Evolutionary conservation across 1,140 invertebrate species (phyloP).

Genomic region (Apis dorsata): DNA sequence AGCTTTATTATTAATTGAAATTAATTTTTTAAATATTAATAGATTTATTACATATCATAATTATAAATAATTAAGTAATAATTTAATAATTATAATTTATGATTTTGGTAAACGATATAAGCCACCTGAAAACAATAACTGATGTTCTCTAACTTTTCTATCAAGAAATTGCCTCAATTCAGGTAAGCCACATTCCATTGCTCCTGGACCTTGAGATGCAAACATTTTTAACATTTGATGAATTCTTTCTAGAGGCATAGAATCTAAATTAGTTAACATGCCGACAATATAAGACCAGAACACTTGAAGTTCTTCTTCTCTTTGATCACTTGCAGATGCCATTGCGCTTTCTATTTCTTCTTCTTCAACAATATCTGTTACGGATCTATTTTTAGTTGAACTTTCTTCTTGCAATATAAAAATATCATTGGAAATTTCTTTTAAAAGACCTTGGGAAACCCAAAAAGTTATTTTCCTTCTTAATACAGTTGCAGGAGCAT

Average conservation of each 20-base stretch:
- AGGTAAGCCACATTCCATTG: constrained; percentile 92
- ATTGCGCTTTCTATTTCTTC: constrained; percentile 96
- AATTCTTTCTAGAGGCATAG: constrained; percentile 94
- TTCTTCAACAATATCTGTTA: constrained; percentile 89
- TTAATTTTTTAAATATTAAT: not conserved
- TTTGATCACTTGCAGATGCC: constrained; percentile 94
- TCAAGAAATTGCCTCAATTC: constrained; percentile 95
- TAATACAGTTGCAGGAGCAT: constrained; percentile 90
- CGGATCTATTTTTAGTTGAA: constrained; percentile 78
- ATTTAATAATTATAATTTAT: constrained; percentile 38
- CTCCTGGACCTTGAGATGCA: constrained; percentile 90
- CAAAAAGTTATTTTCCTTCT: constrained; percentile 94
- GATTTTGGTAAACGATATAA: constrained; percentile 92
- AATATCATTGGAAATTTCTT: constrained; percentile 87
- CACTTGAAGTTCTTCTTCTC: constrained; percentile 95
- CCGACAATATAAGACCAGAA: constrained; percentile 98
- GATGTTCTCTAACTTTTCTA: constrained; percentile 94
- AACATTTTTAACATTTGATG: constrained; percentile 99
- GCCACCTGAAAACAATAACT: constrained; percentile 90
- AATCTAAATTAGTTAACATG: constrained; percentile 97
- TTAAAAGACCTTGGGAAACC: constrained; percentile 92
- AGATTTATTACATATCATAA: not conserved
- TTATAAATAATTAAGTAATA: constrained; percentile 29
- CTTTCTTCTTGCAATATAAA: constrained; percentile 90
- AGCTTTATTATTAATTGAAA: constrained; percentile 3